These are phyloP conservation scores for Podarcis cretensis DNA, from an alignment of 2,113 vertebrate species.

Conservation along the genomic window DNA sequence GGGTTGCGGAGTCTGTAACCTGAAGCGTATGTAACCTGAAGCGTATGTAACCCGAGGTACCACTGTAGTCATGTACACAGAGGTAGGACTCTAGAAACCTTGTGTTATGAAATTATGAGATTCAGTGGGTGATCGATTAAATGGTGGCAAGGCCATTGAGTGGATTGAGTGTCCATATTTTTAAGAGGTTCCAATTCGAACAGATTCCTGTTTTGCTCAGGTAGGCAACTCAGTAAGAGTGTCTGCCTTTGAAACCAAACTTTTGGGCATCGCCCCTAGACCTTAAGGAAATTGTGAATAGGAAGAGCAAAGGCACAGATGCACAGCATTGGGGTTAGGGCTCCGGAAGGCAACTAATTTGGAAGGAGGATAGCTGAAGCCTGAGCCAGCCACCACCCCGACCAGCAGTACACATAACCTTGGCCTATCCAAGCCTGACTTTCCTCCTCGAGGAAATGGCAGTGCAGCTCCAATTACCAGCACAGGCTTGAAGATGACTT, in stretches of 20 bases:
- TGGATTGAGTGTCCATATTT: background rate
- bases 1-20: too few species aligned
- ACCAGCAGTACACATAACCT: background rate
- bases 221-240: background rate
- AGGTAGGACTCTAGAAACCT: background rate
- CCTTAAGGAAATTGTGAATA: background rate
- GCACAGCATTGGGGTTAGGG: background rate
- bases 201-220: background rate
- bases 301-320: background rate
- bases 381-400: too few species aligned
- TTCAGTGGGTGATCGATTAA: background rate
- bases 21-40: too few species aligned
- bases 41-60: too few species aligned
- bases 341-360: background rate
- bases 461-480: background rate
- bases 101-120: background rate
- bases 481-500: background rate
- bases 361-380: background rate
- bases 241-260: background rate
- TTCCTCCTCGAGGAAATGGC: background rate
- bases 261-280: too few species aligned
- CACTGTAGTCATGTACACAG: background rate
- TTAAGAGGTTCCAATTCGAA: background rate
- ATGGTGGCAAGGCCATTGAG: background rate
- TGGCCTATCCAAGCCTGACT: background rate